Conservation (phyloP, 1,140 invertebrate species). For the Brachystomella parvula region DNA sequence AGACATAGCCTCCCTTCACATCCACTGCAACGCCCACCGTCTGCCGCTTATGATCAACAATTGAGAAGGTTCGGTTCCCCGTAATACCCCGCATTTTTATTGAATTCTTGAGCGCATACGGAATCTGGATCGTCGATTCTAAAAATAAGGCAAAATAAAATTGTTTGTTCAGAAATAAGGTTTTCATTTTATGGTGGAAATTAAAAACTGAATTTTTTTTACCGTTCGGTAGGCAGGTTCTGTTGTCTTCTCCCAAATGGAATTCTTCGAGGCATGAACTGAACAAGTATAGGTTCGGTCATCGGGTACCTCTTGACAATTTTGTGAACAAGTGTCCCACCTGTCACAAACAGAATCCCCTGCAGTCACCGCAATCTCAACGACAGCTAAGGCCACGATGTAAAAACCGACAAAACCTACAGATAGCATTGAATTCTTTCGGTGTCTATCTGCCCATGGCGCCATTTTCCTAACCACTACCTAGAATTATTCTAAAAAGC, state of each 20-base stretch:
- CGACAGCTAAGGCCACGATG: no score
- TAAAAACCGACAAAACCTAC: no score
- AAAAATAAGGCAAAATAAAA: background rate
- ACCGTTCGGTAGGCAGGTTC: constrained; percentile 25
- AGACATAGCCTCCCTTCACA: constrained; percentile 50
- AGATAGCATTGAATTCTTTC: no score
- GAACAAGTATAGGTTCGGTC: constrained; percentile 64
- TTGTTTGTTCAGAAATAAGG: background rate
- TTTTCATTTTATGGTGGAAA: background rate
- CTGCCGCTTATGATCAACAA: constrained; percentile 41
- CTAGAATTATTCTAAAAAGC: no score
- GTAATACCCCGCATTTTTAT: background rate
- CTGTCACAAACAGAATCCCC: no score
- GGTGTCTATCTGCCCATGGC: no score
- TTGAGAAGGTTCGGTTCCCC: background rate
- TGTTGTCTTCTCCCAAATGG: constrained; percentile 19
- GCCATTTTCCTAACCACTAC: no score
- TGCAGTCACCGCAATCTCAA: no score
- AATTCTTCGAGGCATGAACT: constrained; percentile 71
- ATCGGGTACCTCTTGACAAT: constrained; percentile 72
- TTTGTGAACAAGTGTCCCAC: constrained; percentile 72
- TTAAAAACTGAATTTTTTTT: background rate
- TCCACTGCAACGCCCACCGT: constrained; percentile 61
- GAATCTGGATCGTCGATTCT: constrained; percentile 14
- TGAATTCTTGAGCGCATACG: constrained; percentile 25